These are phyloP conservation scores for Mixornis gularis DNA, from an alignment of 2,113 vertebrate genomes.

Conservation along the genomic window DNA sequence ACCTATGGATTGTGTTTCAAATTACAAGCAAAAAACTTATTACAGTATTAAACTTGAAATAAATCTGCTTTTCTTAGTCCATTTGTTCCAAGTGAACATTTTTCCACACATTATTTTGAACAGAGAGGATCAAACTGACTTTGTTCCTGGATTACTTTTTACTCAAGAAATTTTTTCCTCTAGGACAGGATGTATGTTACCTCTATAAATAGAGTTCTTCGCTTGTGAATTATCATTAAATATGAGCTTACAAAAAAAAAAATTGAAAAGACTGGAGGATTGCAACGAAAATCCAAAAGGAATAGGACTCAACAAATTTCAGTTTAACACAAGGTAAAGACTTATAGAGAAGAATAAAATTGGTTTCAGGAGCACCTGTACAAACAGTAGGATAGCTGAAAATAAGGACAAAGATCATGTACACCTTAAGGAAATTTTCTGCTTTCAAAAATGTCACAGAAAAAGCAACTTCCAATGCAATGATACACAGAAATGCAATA, in stretches of 20 bases:
- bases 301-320: neutral
- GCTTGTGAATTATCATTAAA: neutral
- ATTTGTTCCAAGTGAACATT: neutral
- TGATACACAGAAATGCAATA: neutral
- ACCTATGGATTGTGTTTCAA: neutral
- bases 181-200: neutral
- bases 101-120: neutral
- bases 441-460: neutral
- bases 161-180: neutral
- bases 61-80: neutral
- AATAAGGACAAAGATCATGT: neutral
- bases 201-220: neutral
- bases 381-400: neutral
- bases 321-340: neutral
- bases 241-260: neutral
- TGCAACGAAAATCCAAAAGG: neutral
- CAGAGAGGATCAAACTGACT: neutral
- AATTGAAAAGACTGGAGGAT: neutral
- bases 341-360: neutral
- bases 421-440: neutral
- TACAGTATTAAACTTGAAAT: neutral
- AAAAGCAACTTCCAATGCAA: neutral
- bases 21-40: neutral
- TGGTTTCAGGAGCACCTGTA: neutral
- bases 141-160: neutral